Conservation (phyloP, 1,140 invertebrate species). For the Pachyrhynchus sulphureomaculatus region DNA sequence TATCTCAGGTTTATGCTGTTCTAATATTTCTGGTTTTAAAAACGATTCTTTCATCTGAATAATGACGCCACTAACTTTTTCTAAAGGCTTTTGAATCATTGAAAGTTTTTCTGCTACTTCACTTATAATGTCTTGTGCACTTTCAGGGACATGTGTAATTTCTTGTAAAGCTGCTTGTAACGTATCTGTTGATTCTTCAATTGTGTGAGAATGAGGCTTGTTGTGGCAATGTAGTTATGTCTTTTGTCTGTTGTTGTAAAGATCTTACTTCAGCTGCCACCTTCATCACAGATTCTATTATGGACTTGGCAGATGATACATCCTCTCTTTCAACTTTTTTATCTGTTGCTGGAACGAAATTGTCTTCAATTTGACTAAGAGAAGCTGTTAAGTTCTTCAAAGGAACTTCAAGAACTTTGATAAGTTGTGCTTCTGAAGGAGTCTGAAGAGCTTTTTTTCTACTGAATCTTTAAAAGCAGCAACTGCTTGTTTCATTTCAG, state of each 20-base stretch:
- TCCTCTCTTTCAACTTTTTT: neutral
- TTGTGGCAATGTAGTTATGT: neutral
- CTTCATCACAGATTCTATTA: neutral
- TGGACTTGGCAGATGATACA: neutral
- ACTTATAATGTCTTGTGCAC: neutral
- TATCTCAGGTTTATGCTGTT: neutral
- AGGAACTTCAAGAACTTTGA: neutral
- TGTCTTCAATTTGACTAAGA: neutral
- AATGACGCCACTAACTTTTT: constrained; percentile 13
- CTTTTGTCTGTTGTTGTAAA: neutral
- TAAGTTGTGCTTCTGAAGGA: neutral
- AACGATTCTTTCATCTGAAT: constrained; percentile 3
- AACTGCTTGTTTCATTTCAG: neutral
- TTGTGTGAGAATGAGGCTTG: neutral
- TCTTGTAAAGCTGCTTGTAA: constrained; percentile 2
- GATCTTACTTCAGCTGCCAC: neutral
- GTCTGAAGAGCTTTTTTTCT: neutral
- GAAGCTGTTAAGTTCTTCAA: neutral
- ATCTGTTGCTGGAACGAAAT: neutral
- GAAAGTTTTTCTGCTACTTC: neutral
- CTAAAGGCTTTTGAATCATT: neutral
- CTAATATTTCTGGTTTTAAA: neutral
- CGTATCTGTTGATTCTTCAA: neutral
- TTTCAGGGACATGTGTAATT: neutral
- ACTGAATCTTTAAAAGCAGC: neutral